Conservation (phyloP, 1,140 invertebrate species). For the Drosophila pseudoananassae region DNA sequence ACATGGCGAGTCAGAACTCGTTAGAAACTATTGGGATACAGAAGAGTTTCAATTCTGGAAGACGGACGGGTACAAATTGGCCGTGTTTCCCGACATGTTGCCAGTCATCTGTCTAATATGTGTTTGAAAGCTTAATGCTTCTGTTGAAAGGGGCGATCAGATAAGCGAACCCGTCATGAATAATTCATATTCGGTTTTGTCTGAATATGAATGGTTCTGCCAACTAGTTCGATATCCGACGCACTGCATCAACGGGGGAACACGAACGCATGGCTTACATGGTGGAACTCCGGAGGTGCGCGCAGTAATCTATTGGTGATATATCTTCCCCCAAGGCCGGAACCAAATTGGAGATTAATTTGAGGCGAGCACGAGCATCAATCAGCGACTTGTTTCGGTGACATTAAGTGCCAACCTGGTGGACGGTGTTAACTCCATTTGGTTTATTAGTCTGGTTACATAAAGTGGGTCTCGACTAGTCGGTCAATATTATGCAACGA, state of each 20-base stretch:
- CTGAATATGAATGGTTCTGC: slow-evolving; percentile 17
- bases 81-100: slow-evolving; percentile 5
- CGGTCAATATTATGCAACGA: slow-evolving; percentile 73
- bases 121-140: slow-evolving; percentile 12
- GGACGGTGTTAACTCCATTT: slow-evolving; percentile 49
- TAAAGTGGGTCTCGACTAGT: slow-evolving; percentile 29
- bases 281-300: slow-evolving; percentile 10
- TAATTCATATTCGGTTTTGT: slow-evolving; percentile 27
- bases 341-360: slow-evolving; percentile 37
- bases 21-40: slow-evolving; percentile 9
- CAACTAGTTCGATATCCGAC: not conserved
- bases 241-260: slow-evolving; percentile 6
- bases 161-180: slow-evolving; percentile 24
- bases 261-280: slow-evolving; percentile 9
- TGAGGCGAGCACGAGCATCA: slow-evolving; percentile 39
- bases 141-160: slow-evolving; percentile 31
- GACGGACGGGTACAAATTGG: slow-evolving; percentile 17
- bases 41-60: slow-evolving; percentile 33
- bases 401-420: slow-evolving; percentile 51
- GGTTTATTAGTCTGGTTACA: slow-evolving; percentile 69
- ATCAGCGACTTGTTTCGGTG: slow-evolving; percentile 49
- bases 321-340: slow-evolving; percentile 29
- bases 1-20: not conserved
- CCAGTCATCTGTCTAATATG: slow-evolving; percentile 12
- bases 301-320: slow-evolving; percentile 13